Base-by-base conservation (phyloP, 2,888 invertebrate species). In the Parnassius orleans region DNA sequence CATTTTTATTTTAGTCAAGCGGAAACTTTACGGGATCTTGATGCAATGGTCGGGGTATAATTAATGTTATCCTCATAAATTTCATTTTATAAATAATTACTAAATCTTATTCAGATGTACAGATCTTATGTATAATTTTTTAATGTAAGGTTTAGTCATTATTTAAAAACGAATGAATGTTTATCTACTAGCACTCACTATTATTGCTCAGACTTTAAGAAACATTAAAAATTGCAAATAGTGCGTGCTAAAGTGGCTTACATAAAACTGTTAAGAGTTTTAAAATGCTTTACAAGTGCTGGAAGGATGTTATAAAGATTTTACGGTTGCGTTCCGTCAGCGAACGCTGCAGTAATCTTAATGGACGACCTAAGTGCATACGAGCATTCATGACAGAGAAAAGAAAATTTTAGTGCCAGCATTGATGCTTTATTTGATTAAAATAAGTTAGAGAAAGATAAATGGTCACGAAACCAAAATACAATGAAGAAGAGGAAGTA, bases 241-340 rank as follows among this genome's bases (percentile, higher is more conserved):
- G 79, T 80, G 75, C 72, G 72, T 77, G 79, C 79, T 87, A 83
- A 83, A 85, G 79, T 72, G 72, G 83, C 83, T 85, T 86, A 73
- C 81, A 89, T 89, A 89, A 87, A 87, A 84, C 77, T 76, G 78
- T 75, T 77, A 84, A 79, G 80, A 84, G 79, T 85, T 83, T 86
- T 80, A 84, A 88, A 90, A 84, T 87, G 90, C 79, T 90, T 90
- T 90, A 90, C 89, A 90, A 90, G 90, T 88, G 83, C 84, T 90
- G 87, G 88, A 88, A 89, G 90, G 90, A 90, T 89, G 89, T 90
- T 88, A 87, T 91, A 90, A 90, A 89, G 87, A 84, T 90, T 91
- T 90, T 89, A 90, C 83, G 88, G 86, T 84, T 86, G 81, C 86
- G 86, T 88, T 87, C 84, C 86, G 85, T 88, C 88, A 87, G 85